A percentile compares a stretch with the other conserved stretches of the same genome.
These are phyloP conservation scores for Oryzias celebensis DNA, from an alignment of 2,113 vertebrate genomes.

Conservation along the genomic window DNA sequence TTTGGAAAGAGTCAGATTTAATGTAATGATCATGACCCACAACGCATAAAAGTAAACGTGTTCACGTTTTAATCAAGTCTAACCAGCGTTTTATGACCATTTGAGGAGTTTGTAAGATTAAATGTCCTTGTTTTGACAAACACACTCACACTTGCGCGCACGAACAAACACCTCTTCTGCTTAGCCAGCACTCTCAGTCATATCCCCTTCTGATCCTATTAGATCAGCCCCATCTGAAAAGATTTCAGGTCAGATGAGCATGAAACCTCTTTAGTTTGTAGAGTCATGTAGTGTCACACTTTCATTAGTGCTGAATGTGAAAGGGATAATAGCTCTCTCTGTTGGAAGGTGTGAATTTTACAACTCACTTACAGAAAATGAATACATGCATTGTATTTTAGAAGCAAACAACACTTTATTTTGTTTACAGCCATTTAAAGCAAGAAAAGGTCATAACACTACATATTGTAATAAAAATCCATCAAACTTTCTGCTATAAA, in stretches of 20 bases:
- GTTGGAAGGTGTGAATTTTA: constrained; percentile 26
- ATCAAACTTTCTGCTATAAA: not conserved
- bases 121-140: constrained; percentile 1
- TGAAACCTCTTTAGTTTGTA: constrained; percentile 16
- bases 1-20: constrained; percentile 9
- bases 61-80: not conserved
- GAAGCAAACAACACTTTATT: not conserved
- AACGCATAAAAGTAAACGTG: constrained; percentile 7
- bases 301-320: constrained; percentile 7
- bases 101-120: constrained; percentile 32
- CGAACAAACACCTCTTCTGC: constrained; percentile 29
- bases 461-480: not conserved
- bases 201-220: constrained; percentile 77
- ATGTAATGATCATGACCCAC: not conserved
- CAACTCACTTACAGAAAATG: constrained; percentile 3
- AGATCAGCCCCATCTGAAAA: constrained; percentile 23
- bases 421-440: not conserved
- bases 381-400: not conserved
- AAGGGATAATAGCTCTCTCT: constrained; percentile 46
- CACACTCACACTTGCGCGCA: constrained; percentile 12
- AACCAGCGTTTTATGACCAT: constrained; percentile 20
- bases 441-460: not conserved
- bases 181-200: constrained; percentile 67
- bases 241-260: constrained; percentile 50
- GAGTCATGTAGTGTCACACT: constrained; percentile 26